Conservation (phyloP, 1,140 invertebrate species). For the Octopus bimaculoides region DNA sequence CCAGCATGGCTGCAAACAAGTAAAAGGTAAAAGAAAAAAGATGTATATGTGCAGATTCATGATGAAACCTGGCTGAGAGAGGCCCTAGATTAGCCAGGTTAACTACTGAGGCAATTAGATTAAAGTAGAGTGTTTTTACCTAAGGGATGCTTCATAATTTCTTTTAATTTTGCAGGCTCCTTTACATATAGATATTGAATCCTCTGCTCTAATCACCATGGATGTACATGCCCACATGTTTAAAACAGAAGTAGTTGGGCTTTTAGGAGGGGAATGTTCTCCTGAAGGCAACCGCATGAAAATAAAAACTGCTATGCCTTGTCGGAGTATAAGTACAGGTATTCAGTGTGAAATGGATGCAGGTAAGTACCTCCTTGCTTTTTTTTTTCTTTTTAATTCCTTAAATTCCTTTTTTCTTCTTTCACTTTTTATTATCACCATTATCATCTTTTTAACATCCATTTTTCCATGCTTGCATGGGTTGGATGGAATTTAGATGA, state of each 20-base stretch:
- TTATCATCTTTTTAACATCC: no score
- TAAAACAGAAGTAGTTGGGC: constrained; percentile 71
- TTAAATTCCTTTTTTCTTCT: no score
- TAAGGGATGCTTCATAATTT: not conserved
- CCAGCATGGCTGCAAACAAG: no score
- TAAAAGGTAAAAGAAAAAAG: no score
- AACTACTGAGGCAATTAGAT: no score
- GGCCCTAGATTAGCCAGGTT: no score
- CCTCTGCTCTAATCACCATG: constrained; percentile 66
- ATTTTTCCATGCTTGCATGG: no score
- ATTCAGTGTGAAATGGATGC: constrained; percentile 78
- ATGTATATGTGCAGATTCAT: no score
- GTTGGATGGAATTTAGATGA: no score
- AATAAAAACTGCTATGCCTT: constrained; percentile 63
- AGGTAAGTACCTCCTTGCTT: constrained; percentile 53
- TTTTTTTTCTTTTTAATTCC: not conserved
- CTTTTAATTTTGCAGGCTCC: constrained; percentile 60
- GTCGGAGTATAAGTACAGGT: constrained; percentile 62
- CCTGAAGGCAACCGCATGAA: constrained; percentile 45
- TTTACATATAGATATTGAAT: constrained; percentile 62
- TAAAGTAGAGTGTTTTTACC: no score
- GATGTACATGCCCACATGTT: constrained; percentile 71
- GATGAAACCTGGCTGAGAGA: no score
- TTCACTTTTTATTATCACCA: no score
- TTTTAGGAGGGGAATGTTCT: constrained; percentile 64